Evolutionary conservation across 2,888 invertebrate genomes (phyloP), one percentile per base, ranked within the genome.

Genomic region (Drosophila algonquin): DNA sequence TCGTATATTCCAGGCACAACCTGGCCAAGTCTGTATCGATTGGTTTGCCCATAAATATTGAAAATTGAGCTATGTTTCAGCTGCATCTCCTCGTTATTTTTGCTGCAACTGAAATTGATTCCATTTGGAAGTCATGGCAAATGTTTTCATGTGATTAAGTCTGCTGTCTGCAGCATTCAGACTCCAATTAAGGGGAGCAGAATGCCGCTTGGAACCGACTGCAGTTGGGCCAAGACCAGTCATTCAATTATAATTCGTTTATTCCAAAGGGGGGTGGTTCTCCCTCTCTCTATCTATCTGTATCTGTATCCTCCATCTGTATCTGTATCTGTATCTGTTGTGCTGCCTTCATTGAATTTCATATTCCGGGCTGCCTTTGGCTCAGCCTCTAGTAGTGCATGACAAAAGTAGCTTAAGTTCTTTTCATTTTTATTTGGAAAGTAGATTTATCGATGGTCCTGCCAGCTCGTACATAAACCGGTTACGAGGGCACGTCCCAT

Each of bases 381-480:
- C 71, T 71, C 67, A 53, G 53, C 16, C 27, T 60, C 67, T 59
- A 52, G 59, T 70, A 69, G 65, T 73, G n/a, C 40, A 73, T 65
- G 56, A 27, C 65, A 76, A 84, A 72, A 83, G 84, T 81, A 78
- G 87, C 87, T 87, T 81, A 87, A 80, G 67, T 76, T 56, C 24
- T 53, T 30, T 54, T 21, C 56, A 16, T 48, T 35, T 46, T 59
- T 48, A 53, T 53, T 54, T 59, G 53, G 56, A 27, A 72, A 64
- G 72, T 51, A 59, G 72, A 72, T 72, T 72, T 72, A 72, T 72
- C 54, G 71, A 71, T 72, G 72, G 64, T 57, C 65, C 65, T 65
- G 65, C 65, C 65, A 67, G 64, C 54, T 63, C 48, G 63, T 44
- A 71, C 71, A 57, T 46, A 50, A 53, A 51, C 71, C 52, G 46